Percentiles rank a stretch among this genome's conserved stretches.
These are phyloP conservation scores for Solenopsis invicta DNA, from an alignment of 1,140 invertebrate genomes.

Conservation along the genomic window DNA sequence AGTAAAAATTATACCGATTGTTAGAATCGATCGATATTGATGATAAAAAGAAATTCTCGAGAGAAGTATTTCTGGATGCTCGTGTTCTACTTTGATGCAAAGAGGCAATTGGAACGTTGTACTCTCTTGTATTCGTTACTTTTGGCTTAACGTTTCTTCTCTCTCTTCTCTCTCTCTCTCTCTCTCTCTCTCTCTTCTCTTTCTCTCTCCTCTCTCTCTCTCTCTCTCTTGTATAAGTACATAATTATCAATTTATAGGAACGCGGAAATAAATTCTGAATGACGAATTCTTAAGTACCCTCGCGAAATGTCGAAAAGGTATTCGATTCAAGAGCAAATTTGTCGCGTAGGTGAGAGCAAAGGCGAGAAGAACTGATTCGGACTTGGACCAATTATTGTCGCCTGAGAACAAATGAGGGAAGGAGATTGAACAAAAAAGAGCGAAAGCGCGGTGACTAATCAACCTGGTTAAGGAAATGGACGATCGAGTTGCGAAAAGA, in stretches of 20 bases:
- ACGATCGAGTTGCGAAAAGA: slow-evolving; percentile 35
- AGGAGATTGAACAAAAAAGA: slow-evolving; percentile 20
- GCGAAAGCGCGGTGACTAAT: slow-evolving; percentile 64
- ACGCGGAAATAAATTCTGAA: slow-evolving; percentile 4
- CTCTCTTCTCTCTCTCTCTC: neutral
- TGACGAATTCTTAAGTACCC: slow-evolving; percentile 13
- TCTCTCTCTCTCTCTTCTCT: neutral
- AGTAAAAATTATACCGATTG: neutral
- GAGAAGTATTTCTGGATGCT: slow-evolving; percentile 2
- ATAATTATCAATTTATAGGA: slow-evolving; percentile 11
- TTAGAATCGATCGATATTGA: neutral
- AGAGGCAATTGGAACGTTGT: slow-evolving; percentile 27
- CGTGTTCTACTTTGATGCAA: slow-evolving; percentile 10
- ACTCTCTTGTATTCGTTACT: slow-evolving; percentile 20
- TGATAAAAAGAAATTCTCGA: neutral
- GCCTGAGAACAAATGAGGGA: neutral
- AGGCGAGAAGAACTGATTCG: slow-evolving; percentile 23
- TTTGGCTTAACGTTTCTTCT: neutral
- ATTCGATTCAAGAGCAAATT: slow-evolving; percentile 13
- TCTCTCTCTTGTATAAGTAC: neutral
- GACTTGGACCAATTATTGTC: slow-evolving; percentile 58
- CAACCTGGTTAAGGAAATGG: slow-evolving; percentile 72
- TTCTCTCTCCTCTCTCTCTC: neutral
- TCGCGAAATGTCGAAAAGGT: slow-evolving; percentile 17
- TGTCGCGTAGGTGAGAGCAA: slow-evolving; percentile 12